Evolutionary conservation across 2,113 vertebrate genomes (phyloP).

Genomic region (Hyperopisus bebe): DNA sequence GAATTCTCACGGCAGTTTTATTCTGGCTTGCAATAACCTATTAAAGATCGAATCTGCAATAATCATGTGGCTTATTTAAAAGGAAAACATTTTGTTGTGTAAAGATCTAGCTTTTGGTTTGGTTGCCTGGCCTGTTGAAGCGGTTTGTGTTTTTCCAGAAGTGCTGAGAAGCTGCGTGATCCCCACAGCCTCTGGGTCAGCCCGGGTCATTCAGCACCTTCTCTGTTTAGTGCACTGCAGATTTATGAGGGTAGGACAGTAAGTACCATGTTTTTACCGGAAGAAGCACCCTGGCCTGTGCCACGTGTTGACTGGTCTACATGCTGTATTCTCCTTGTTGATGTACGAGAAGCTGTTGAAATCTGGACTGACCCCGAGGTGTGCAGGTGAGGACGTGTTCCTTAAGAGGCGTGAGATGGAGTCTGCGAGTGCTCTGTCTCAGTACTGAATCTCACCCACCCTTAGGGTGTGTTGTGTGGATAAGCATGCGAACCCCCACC

Average conservation of each 20-base stretch:
- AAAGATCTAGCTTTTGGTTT: neutral
- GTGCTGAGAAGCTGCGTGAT: neutral
- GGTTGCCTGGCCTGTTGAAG: neutral
- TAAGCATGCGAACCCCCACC: slow-evolving; percentile 51
- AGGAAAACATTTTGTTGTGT: neutral
- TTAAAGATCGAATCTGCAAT: neutral
- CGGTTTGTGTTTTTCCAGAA: neutral
- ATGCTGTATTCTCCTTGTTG: neutral
- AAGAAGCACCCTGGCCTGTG: neutral
- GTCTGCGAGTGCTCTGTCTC: slow-evolving; percentile 19
- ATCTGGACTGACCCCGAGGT: neutral
- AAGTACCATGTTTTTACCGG: neutral
- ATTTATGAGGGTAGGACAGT: neutral
- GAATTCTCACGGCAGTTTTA: neutral
- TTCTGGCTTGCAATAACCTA: neutral
- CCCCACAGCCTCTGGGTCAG: neutral
- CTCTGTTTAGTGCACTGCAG: neutral
- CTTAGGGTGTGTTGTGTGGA: slow-evolving; percentile 68
- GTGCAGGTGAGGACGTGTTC: neutral
- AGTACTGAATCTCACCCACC: slow-evolving; percentile 35
- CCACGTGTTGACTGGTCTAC: neutral
- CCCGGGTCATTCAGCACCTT: neutral
- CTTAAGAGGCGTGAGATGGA: slow-evolving; percentile 1
- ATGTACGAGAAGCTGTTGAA: neutral
- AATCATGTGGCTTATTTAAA: neutral